Percentiles rank a stretch among this genome's conserved stretches.
These are phyloP conservation scores for Metopia argyrocephala DNA, from an alignment of 2,888 invertebrate genomes.

Conservation along the genomic window DNA sequence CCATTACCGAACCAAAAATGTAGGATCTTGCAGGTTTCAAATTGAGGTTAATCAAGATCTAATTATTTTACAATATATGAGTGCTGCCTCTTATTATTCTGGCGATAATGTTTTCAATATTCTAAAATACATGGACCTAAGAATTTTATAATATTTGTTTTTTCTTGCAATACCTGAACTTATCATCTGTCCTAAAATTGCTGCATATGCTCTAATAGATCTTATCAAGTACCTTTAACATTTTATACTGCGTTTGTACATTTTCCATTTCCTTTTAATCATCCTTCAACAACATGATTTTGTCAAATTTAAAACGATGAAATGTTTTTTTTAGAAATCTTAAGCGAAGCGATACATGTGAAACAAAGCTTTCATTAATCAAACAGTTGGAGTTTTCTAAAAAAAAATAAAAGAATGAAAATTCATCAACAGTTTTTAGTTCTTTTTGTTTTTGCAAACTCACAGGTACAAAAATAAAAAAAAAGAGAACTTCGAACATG, in stretches of 20 bases:
- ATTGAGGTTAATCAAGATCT: too few species aligned
- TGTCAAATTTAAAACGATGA: background rate
- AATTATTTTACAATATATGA: too few species aligned
- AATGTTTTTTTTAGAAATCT: background rate
- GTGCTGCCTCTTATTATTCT: too few species aligned
- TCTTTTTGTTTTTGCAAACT: slow-evolving; percentile 55
- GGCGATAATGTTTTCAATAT: too few species aligned
- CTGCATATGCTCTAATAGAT: background rate
- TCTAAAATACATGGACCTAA: too few species aligned
- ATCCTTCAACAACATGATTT: slow-evolving; percentile 6
- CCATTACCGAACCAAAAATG: too few species aligned
- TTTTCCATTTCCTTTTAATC: background rate
- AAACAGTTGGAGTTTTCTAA: slow-evolving; percentile 62
- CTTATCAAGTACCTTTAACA: background rate
- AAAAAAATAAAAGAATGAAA: background rate
- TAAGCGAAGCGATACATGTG: slow-evolving; percentile 1
- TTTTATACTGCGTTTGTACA: background rate
- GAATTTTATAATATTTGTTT: too few species aligned
- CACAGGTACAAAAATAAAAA: slow-evolving; percentile 34
- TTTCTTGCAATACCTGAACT: too few species aligned
- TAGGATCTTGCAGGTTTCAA: too few species aligned
- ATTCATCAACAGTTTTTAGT: background rate
- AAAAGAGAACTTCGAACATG: too few species aligned
- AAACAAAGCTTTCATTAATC: slow-evolving; percentile 60
- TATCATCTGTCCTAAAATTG: too few species aligned